Conservation (phyloP, 2,113 vertebrate species). For the Prinia subflava region DNA sequence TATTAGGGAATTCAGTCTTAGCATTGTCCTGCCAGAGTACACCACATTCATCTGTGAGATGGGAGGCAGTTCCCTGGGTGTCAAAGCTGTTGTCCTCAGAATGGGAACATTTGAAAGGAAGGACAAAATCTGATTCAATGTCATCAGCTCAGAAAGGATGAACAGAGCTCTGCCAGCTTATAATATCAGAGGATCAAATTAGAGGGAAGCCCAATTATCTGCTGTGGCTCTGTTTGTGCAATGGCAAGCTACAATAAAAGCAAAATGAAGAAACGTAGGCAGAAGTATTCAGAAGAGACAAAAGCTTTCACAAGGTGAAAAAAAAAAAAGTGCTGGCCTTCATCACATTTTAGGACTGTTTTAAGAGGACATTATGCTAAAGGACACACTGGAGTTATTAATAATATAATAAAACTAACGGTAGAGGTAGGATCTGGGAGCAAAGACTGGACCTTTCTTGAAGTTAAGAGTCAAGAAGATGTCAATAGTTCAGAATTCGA, state of each 20-base stretch:
- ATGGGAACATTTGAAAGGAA: not conserved
- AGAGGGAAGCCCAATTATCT: not conserved
- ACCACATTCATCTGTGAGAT: not conserved
- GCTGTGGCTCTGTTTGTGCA: accelerated
- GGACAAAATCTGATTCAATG: not conserved
- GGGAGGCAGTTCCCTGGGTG: not conserved
- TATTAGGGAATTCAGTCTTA: not conserved
- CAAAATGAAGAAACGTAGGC: not conserved
- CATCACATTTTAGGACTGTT: not conserved
- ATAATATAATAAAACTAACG: not conserved
- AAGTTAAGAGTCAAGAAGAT: not conserved
- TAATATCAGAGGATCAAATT: not conserved
- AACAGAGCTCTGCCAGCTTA: not conserved
- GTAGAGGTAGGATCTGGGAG: not conserved
- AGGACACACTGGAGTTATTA: not conserved
- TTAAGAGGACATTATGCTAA: not conserved
- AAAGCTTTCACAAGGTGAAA: not conserved
- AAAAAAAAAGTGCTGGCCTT: not conserved
- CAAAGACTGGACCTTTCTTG: not conserved
- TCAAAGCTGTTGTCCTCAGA: not conserved
- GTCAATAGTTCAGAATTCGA: not conserved
- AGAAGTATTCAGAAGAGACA: not conserved
- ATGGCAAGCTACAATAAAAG: not conserved
- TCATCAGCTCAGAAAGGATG: not conserved
- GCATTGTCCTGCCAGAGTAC: not conserved